Conservation (phyloP, 2,113 vertebrate genomes). For the Stigmatopora argus region DNA sequence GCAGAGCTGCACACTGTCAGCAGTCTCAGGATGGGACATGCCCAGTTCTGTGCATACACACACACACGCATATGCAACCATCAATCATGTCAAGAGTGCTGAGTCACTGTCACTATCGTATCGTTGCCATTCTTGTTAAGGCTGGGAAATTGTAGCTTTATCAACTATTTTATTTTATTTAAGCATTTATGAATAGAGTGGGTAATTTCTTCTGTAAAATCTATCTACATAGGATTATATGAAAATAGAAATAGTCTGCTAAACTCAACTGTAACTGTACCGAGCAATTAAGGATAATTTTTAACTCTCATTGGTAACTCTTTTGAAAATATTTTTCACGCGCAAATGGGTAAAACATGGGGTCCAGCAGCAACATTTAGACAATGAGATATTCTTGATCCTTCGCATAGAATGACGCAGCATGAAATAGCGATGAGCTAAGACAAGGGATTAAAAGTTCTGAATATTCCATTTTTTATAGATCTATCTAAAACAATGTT, state of each 20-base stretch:
- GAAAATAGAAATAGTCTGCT: too few species aligned
- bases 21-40: slow-evolving; percentile 38
- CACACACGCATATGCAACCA: slow-evolving; percentile 11
- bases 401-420: not conserved
- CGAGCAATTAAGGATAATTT: not conserved
- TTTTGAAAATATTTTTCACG: not conserved
- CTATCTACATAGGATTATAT: too few species aligned
- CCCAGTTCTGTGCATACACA: not conserved
- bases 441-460: too few species aligned
- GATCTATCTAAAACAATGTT: too few species aligned
- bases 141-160: not conserved
- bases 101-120: not conserved
- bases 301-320: not conserved
- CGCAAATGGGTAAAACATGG: not conserved
- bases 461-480: too few species aligned
- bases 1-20: slow-evolving; percentile 43
- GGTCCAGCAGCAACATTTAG: too few species aligned
- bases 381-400: not conserved
- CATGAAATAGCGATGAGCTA: not conserved
- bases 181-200: not conserved
- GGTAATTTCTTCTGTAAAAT: not conserved
- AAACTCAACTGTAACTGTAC: not conserved
- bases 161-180: too few species aligned
- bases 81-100: slow-evolving; percentile 9
- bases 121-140: not conserved